Evolutionary conservation across 2,888 invertebrate species (phyloP).

Genomic region (Bugulina stolonifera): DNA sequence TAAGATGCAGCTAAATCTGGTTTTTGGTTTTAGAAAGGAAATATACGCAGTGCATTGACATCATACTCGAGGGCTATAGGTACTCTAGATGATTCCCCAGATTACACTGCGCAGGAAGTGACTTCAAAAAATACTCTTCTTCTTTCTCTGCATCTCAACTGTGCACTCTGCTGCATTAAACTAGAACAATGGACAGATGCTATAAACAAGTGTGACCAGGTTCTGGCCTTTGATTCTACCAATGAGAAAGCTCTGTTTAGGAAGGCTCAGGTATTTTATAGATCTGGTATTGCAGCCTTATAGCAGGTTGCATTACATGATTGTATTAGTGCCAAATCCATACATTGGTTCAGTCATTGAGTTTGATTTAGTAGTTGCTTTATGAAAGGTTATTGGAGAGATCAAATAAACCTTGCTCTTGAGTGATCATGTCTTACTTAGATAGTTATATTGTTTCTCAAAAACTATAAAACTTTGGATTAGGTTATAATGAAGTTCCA

Average conservation of each 20-base stretch:
- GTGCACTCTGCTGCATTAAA: slow-evolving; percentile 75
- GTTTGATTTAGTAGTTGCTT: no score
- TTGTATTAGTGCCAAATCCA: no score
- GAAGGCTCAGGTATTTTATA: slow-evolving; percentile 63
- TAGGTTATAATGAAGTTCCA: no score
- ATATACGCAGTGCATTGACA: neutral
- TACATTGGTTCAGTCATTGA: no score
- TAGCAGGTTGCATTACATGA: no score
- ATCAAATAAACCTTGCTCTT: no score
- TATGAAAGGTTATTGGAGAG: no score
- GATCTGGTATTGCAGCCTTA: no score
- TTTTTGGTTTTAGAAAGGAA: neutral
- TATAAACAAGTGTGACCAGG: slow-evolving; percentile 69
- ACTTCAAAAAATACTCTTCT: slow-evolving; percentile 54
- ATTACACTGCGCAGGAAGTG: slow-evolving; percentile 29
- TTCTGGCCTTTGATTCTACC: slow-evolving; percentile 65
- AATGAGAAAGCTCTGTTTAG: slow-evolving; percentile 87
- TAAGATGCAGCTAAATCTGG: no score
- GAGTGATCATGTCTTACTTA: no score
- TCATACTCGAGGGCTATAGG: neutral
- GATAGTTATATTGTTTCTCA: no score
- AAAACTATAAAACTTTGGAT: no score
- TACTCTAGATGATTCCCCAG: neutral
- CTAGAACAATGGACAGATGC: slow-evolving; percentile 65
- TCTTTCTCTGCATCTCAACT: slow-evolving; percentile 70